Base-by-base conservation (phyloP, 2,797 vertebrate genomes). In the Hafferia zeledoni region DNA sequence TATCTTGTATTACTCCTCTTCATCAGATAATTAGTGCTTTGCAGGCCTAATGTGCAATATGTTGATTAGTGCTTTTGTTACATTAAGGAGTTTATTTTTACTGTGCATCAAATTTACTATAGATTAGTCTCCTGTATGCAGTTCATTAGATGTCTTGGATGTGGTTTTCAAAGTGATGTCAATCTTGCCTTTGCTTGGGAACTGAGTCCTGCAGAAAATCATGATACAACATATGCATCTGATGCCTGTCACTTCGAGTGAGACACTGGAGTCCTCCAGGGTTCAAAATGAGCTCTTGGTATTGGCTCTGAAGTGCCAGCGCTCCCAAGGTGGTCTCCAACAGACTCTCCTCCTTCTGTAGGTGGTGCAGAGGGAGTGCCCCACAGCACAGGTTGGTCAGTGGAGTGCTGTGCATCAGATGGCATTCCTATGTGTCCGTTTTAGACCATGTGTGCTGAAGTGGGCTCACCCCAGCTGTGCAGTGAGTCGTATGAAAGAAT, bases 11-110 rank as follows among this genome's bases (percentile, higher is more conserved):
- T 92, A 55, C 59, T 87, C 19, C 44, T 88, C 65, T 75, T 94
- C 85, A 79, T 83, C 87, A 91, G 77, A 23, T 77, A 89, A 91
- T 74, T 89, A 60, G 46, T 0, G 1, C 60, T 93, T 96, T 90
- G 60, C 53, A 80, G 78, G 46, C 75, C 90, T 90, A 64, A 79
- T 83, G 77, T 23, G 44, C 64, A 89, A 44, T 74, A 90, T 69
- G 83, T 80, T 93, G 83, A 94, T 94, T 65, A 87, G 85, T 71
- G 70, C n/a, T 91, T 96, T 86, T 93, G 85, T 96, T 94, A 82
- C 50, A 85, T 71, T 71, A 87, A 84, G 74, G 64, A 82, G 64
- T 80, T 94, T 96, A 75, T 89, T 96, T 95, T 91, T 90, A 83
- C 81, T 0, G 0, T 86, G 64, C 1, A 3, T 76, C 14, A 69